Evolutionary conservation across 2,797 vertebrate species (phyloP).

Genomic region (Oryzias sinensis): DNA sequence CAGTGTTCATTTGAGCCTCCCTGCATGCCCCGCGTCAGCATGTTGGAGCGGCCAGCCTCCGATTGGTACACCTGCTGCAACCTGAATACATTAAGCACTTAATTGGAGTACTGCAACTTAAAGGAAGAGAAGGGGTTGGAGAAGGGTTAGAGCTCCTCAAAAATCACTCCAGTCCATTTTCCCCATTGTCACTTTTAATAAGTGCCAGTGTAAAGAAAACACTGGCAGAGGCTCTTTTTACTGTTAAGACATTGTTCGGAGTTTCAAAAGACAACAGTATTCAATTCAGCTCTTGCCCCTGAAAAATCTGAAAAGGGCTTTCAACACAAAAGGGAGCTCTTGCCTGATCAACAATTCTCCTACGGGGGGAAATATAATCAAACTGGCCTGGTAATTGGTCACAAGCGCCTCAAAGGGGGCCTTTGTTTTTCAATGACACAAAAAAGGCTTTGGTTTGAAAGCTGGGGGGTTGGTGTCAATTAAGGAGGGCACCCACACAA

Average conservation of each 20-base stretch:
- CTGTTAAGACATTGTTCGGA: slow-evolving; percentile 98
- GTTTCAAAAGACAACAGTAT: slow-evolving; percentile 98
- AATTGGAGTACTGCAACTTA: slow-evolving; percentile 99
- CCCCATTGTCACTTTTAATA: slow-evolving; percentile 98
- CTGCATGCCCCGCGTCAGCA: slow-evolving; percentile 81
- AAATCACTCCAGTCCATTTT: slow-evolving; percentile 99
- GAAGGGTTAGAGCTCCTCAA: slow-evolving; percentile 96
- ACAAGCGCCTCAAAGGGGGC: slow-evolving; percentile 79
- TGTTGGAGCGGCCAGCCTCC: slow-evolving; percentile 88
- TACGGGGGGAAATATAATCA: slow-evolving; percentile 94
- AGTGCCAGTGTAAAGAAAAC: slow-evolving; percentile 99
- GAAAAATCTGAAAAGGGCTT: slow-evolving; percentile 82
- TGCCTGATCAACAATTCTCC: slow-evolving; percentile 97
- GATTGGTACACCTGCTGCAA: slow-evolving; percentile 99
- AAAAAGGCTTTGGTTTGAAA: slow-evolving; percentile 60
- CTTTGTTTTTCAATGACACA: slow-evolving; percentile 88
- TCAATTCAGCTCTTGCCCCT: slow-evolving; percentile 98
- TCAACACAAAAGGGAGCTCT: slow-evolving; percentile 87
- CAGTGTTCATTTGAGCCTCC: slow-evolving; percentile 91
- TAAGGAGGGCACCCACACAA: slow-evolving; percentile 96
- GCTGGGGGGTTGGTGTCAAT: slow-evolving; percentile 79
- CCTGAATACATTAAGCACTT: slow-evolving; percentile 99
- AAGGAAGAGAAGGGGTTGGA: slow-evolving; percentile 78
- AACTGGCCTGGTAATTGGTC: slow-evolving; percentile 96
- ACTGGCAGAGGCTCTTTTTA: slow-evolving; percentile 99